Percentiles rank a stretch among this genome's conserved stretches.
Evolutionary conservation across 2,797 vertebrate species (phyloP).

Genomic region (Danio choprae): DNA sequence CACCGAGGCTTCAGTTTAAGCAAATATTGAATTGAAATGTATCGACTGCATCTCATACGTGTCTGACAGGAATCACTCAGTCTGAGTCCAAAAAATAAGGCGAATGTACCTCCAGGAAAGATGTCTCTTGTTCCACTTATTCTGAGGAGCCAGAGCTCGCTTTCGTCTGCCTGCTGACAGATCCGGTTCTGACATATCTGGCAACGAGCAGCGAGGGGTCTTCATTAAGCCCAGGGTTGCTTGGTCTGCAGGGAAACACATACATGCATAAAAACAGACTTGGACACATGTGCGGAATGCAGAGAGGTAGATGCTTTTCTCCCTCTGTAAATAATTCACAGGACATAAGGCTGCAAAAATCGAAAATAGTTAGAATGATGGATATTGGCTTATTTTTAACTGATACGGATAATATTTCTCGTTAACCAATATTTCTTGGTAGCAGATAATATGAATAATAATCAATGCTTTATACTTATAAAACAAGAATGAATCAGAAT

Average conservation of each 20-base stretch:
- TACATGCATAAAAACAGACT: conserved; percentile 34
- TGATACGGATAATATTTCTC: too few relatives aligned
- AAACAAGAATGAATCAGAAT: too few relatives aligned
- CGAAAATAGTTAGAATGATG: background rate
- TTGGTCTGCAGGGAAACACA: conserved; percentile 76
- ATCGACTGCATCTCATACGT: background rate
- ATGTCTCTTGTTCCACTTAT: conserved; percentile 94
- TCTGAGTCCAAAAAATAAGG: background rate
- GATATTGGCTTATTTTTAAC: too few relatives aligned
- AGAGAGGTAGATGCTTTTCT: background rate
- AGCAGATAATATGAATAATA: too few relatives aligned
- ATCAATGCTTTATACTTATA: too few relatives aligned
- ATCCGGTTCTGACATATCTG: conserved; percentile 78
- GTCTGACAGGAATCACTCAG: conserved; percentile 10
- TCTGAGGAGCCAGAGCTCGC: conserved; percentile 74
- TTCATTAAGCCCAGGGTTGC: conserved; percentile 92
- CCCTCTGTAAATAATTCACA: background rate
- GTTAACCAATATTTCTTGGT: too few relatives aligned
- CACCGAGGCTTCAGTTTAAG: too few relatives aligned
- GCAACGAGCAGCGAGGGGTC: conserved; percentile 94
- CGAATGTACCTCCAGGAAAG: conserved; percentile 92
- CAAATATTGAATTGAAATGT: background rate
- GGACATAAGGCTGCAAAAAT: background rate
- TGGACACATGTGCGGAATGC: conserved; percentile 38
- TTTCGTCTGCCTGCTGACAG: conserved; percentile 74